Evolutionary conservation across 1,140 invertebrate species (phyloP).

Genomic region (Cyclargus thomasi): DNA sequence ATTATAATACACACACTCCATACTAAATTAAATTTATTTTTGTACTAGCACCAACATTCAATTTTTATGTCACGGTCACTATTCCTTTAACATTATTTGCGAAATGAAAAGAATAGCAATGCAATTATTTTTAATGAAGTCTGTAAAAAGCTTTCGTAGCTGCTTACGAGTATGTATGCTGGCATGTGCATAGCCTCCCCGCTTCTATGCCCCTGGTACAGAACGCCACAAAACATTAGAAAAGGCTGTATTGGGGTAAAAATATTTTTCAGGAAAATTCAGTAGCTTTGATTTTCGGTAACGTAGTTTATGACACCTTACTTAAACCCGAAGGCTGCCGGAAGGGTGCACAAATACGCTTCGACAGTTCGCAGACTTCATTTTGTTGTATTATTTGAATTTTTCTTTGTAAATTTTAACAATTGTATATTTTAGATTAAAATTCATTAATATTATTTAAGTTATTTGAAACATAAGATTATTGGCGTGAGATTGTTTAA

Average conservation of each 20-base stretch:
- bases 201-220: constrained; percentile 15
- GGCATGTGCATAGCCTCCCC: background rate
- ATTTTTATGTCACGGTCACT: too few species aligned
- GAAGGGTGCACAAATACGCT: too few species aligned
- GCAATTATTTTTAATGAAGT: constrained; percentile 3
- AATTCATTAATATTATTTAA: background rate
- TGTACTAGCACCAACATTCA: too few species aligned
- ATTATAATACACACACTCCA: too few species aligned
- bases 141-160: background rate
- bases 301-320: background rate
- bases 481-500: background rate
- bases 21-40: too few species aligned
- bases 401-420: too few species aligned
- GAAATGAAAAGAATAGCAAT: background rate
- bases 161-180: too few species aligned
- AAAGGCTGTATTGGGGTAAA: constrained; percentile 10
- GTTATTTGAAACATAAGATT: background rate
- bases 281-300: background rate
- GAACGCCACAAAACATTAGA: constrained; percentile 17
- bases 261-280: background rate
- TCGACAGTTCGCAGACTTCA: too few species aligned
- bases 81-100: background rate
- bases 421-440: background rate
- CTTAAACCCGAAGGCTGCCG: background rate
- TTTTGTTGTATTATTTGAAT: too few species aligned